Percentiles rank a stretch among this genome's conserved stretches.
Evolutionary conservation across 2,888 invertebrate genomes (phyloP).

Genomic region (Lathronympha strigana): DNA sequence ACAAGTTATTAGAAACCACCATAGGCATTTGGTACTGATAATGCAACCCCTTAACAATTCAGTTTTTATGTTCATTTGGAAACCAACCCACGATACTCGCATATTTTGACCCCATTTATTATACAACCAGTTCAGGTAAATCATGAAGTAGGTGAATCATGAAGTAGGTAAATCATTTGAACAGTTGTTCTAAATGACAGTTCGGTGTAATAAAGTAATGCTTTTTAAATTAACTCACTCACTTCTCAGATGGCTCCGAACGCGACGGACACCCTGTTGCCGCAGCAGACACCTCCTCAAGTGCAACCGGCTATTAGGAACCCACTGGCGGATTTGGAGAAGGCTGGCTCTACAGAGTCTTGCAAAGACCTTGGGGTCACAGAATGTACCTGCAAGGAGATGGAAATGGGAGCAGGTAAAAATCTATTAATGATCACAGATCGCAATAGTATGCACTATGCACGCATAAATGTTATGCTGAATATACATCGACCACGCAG

Average conservation of each 20-base stretch:
- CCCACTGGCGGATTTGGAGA: slow-evolving; percentile 48
- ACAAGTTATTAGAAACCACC: too few relatives aligned
- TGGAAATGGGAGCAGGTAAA: slow-evolving; percentile 62
- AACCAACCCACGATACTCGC: too few relatives aligned
- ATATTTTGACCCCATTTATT: too few relatives aligned
- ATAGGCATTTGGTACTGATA: too few relatives aligned
- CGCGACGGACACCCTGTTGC: slow-evolving; percentile 57
- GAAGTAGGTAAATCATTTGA: too few relatives aligned
- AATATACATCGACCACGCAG: too few relatives aligned
- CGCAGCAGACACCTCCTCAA: slow-evolving; percentile 44
- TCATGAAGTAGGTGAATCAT: too few relatives aligned
- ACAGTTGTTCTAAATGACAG: too few relatives aligned
- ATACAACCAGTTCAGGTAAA: too few relatives aligned
- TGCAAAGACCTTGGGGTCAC: slow-evolving; percentile 44
- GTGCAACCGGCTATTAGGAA: slow-evolving; percentile 7
- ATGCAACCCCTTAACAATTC: too few relatives aligned
- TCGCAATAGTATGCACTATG: neutral
- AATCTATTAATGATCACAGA: neutral
- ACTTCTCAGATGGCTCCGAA: slow-evolving; percentile 63
- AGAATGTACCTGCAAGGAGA: slow-evolving; percentile 56
- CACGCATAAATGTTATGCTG: too few relatives aligned
- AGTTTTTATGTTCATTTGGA: too few relatives aligned
- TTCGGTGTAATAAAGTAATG: neutral
- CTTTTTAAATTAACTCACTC: neutral
- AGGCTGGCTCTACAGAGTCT: slow-evolving; percentile 50